phyloP scores from a whole-genome alignment of 2,797 vertebrate species.

The Adelosebastes latens region DNA sequence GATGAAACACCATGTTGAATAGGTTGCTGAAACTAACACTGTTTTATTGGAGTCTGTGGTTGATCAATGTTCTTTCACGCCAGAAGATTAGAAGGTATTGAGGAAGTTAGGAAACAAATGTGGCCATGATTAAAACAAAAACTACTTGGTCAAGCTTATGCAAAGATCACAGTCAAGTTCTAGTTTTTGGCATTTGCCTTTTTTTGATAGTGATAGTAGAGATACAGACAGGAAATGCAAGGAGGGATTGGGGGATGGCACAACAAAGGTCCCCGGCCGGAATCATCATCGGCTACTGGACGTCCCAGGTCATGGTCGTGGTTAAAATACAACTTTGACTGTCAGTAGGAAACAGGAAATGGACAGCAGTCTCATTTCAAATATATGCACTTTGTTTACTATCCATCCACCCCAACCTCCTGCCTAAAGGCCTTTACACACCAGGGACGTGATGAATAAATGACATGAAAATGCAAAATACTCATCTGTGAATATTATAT shows the following conservation, averaged over 20 bases:
- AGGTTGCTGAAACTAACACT: background rate
- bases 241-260: no score
- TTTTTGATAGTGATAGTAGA: no score
- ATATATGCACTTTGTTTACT: no score
- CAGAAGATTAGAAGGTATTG: background rate
- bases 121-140: background rate
- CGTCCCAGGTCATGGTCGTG: no score
- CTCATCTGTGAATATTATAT: background rate
- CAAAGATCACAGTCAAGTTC: background rate
- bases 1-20: background rate
- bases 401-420: no score
- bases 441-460: background rate
- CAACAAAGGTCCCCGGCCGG: no score
- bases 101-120: background rate
- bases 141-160: background rate
- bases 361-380: background rate
- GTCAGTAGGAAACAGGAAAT: background rate
- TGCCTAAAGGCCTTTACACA: background rate
- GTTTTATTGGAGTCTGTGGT: background rate
- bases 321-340: background rate
- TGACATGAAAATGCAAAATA: background rate
- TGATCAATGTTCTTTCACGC: no score
- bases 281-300: no score
- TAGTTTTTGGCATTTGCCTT: no score
- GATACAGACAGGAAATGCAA: no score